Percentiles rank a stretch among this genome's conserved stretches.
phyloP scores from a whole-genome alignment of 2,797 vertebrate species.

The Poeciliopsis gracilis region DNA sequence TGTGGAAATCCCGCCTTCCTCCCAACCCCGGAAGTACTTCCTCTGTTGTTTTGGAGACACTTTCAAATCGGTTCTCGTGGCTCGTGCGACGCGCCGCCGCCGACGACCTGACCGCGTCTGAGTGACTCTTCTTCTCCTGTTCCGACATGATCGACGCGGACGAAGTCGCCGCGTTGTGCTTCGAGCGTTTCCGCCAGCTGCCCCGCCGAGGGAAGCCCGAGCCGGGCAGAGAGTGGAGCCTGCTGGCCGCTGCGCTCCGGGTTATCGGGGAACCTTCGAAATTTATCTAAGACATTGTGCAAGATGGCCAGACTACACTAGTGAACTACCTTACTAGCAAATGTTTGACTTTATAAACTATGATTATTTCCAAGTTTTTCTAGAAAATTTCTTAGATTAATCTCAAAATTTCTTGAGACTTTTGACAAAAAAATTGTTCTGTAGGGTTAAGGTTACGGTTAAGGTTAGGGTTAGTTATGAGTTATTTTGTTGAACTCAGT shows the following conservation, averaged over 20 bases:
- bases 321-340: no score
- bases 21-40: slow-evolving; percentile 32
- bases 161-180: slow-evolving; percentile 86
- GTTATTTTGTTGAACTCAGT: neutral
- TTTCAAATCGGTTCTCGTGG: neutral
- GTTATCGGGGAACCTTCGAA: slow-evolving; percentile 29
- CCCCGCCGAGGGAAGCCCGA: slow-evolving; percentile 91
- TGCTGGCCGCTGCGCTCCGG: slow-evolving; percentile 87
- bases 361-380: no score
- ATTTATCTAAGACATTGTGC: no score
- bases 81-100: no score
- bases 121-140: no score
- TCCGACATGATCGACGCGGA: slow-evolving; percentile 78
- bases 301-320: no score
- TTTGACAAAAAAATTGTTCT: neutral
- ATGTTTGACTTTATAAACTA: no score
- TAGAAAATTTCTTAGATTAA: no score
- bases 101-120: no score
- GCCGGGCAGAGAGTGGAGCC: slow-evolving; percentile 88
- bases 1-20: slow-evolving; percentile 16
- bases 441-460: no score
- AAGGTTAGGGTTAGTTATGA: no score
- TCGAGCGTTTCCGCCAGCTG: slow-evolving; percentile 82
- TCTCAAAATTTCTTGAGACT: no score
- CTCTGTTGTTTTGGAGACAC: neutral